A percentile compares a stretch with the other conserved stretches of the same genome.
Conservation (phyloP, 2,113 vertebrate species). For the human (Homo sapiens) region DNA sequence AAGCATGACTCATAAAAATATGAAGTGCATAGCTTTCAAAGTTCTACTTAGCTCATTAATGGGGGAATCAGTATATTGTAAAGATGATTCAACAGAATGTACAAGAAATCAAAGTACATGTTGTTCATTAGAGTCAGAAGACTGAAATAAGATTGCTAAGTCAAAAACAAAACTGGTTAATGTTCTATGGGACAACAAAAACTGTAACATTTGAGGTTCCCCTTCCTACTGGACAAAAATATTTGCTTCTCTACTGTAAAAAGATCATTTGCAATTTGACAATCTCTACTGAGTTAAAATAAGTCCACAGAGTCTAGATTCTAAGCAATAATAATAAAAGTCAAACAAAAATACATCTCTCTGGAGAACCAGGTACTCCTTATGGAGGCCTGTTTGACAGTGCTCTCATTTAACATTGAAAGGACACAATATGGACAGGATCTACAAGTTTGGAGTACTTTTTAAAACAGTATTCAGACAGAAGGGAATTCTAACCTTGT, state of each 20-base stretch:
- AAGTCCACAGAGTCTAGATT: background rate
- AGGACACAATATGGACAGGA: background rate
- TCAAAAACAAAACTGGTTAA: background rate
- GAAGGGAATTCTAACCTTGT: background rate
- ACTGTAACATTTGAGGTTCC: background rate
- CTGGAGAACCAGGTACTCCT: background rate
- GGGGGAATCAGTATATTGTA: background rate
- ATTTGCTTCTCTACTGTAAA: background rate
- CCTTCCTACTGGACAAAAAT: background rate
- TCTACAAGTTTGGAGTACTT: background rate
- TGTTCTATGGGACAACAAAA: background rate
- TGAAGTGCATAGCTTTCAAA: background rate
- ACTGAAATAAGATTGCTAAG: background rate
- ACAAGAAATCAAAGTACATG: conserved; percentile 22
- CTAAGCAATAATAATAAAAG: background rate
- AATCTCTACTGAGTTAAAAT: background rate
- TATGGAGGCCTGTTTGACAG: background rate
- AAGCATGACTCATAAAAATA: conserved; percentile 11
- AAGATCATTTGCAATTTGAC: background rate
- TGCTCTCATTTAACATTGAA: background rate
- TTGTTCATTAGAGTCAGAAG: background rate
- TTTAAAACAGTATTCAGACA: background rate
- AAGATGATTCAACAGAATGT: background rate
- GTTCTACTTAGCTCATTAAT: background rate
- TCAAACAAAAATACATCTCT: background rate